Conservation (phyloP, 1,140 invertebrate genomes). For the Luehdorfia chinensis region DNA sequence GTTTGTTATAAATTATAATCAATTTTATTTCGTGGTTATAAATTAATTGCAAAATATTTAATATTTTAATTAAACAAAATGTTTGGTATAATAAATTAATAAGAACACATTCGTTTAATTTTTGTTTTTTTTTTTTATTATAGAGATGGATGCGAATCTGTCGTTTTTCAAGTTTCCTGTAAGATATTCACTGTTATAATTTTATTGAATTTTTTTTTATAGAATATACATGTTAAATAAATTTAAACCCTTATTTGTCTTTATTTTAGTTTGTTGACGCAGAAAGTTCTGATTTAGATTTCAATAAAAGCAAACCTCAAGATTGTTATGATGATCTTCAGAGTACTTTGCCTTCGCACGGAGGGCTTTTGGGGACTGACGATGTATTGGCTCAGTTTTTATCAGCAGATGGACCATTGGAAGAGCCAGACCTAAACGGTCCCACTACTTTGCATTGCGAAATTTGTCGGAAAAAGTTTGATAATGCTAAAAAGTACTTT, state of each 20-base stretch:
- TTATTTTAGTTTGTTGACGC: constrained; percentile 54
- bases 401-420: constrained; percentile 51
- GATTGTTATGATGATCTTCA: constrained; percentile 45
- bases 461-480: constrained; percentile 65
- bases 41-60: too few relatives aligned
- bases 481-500: constrained; percentile 70
- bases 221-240: not conserved
- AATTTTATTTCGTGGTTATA: too few relatives aligned
- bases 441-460: constrained; percentile 63
- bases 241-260: not conserved
- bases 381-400: constrained; percentile 62
- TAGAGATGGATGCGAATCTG: constrained; percentile 6
- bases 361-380: constrained; percentile 40
- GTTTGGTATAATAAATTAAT: too few relatives aligned
- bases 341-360: constrained; percentile 36
- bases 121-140: too few relatives aligned
- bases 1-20: too few relatives aligned
- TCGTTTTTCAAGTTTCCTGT: constrained; percentile 14
- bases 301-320: constrained; percentile 30
- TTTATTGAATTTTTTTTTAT: not conserved
- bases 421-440: constrained; percentile 65
- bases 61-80: too few relatives aligned
- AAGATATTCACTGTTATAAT: not conserved
- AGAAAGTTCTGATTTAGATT: constrained; percentile 39
- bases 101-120: too few relatives aligned